Evolutionary conservation across 2,888 invertebrate genomes (phyloP).

Genomic region (Rutpela maculata): DNA sequence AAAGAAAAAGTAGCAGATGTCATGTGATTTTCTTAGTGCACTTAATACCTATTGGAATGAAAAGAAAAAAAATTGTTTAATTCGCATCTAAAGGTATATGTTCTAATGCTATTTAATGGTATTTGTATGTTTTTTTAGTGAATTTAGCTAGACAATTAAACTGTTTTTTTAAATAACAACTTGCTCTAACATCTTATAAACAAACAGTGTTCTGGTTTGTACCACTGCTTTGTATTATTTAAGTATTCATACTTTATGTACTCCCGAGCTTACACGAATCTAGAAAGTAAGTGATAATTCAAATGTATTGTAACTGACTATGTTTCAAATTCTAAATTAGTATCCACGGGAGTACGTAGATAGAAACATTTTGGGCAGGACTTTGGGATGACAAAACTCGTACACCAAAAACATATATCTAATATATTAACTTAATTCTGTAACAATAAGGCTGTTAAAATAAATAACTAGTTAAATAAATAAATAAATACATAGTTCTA

Average conservation of each 20-base stretch:
- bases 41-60: too few relatives aligned
- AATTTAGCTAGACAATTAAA: not conserved
- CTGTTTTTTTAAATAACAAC: not conserved
- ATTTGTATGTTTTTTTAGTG: too few relatives aligned
- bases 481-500: conserved; percentile 47
- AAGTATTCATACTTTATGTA: conserved; percentile 48
- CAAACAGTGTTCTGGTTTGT: not conserved
- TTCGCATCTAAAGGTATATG: too few relatives aligned
- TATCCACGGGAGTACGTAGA: conserved; percentile 41
- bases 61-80: too few relatives aligned
- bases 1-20: too few relatives aligned
- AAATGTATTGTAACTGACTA: not conserved
- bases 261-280: conserved; percentile 51
- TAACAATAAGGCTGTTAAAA: conserved; percentile 49
- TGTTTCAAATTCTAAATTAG: conserved; percentile 18
- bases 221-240: conserved; percentile 9
- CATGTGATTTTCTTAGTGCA: too few relatives aligned
- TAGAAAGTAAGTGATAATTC: not conserved
- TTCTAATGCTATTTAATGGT: too few relatives aligned
- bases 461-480: conserved; percentile 45
- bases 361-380: conserved; percentile 36
- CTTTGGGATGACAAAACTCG: conserved; percentile 45
- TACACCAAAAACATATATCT: conserved; percentile 42
- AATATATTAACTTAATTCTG: conserved; percentile 23
- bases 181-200: not conserved